These are phyloP conservation scores for Scolopax rusticola DNA, from an alignment of 2,797 vertebrate genomes.

Conservation along the genomic window DNA sequence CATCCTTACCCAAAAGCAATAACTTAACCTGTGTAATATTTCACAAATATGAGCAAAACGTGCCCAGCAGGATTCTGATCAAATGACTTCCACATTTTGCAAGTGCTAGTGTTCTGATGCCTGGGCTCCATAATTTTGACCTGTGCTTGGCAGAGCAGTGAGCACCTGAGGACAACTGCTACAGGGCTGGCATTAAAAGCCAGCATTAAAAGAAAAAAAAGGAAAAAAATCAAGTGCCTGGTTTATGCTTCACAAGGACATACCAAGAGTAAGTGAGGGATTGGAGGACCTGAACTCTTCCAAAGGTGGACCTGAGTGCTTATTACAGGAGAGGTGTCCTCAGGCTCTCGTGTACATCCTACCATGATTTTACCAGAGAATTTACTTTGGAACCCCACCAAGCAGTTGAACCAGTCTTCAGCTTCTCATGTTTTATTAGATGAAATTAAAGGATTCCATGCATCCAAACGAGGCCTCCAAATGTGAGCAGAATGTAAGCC, in stretches of 20 bases:
- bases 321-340: background rate
- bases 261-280: accelerated
- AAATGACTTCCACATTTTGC: conserved; percentile 9
- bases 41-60: background rate
- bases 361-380: background rate
- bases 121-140: background rate
- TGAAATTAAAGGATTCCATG: background rate
- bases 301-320: background rate
- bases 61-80: background rate
- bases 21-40: background rate
- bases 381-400: background rate
- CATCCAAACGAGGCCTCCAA: background rate
- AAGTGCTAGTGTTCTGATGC: background rate
- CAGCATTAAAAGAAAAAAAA: too few species aligned
- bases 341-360: background rate
- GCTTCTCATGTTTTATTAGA: background rate
- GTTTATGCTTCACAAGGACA: background rate
- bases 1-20: background rate
- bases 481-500: background rate
- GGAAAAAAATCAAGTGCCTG: background rate
- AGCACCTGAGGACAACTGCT: background rate
- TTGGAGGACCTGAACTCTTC: background rate
- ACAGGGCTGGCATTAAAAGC: too few species aligned
- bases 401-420: accelerated
- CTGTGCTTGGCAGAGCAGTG: background rate